phyloP scores from a whole-genome alignment of 2,888 invertebrate genomes.

The Papilio protenor region DNA sequence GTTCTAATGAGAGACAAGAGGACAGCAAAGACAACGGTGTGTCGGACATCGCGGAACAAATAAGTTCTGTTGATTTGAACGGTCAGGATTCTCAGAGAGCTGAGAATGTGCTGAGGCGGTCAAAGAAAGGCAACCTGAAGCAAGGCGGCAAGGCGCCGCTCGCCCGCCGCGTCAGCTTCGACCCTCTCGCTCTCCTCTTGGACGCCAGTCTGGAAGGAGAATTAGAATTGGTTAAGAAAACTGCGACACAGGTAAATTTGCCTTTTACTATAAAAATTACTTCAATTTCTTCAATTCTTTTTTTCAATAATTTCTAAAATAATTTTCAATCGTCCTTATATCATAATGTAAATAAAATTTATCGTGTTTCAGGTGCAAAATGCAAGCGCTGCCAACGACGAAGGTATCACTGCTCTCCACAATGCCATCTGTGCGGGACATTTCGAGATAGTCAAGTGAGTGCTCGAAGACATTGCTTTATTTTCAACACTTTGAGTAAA shows the following conservation, averaged over 20 bases:
- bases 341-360: no score
- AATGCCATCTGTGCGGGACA: constrained; percentile 99
- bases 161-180: constrained; percentile 96
- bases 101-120: constrained; percentile 85
- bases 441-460: constrained; percentile 96
- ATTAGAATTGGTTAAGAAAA: constrained; percentile 97
- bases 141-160: constrained; percentile 89
- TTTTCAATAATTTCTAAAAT: neutral
- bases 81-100: constrained; percentile 83
- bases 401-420: constrained; percentile 99
- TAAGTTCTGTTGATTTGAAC: constrained; percentile 80
- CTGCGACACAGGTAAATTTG: constrained; percentile 90
- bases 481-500: neutral
- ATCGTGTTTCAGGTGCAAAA: constrained; percentile 88
- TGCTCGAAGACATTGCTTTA: constrained; percentile 44
- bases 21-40: constrained; percentile 74
- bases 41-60: constrained; percentile 79
- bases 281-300: constrained; percentile 30
- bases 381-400: constrained; percentile 99
- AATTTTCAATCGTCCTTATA: neutral
- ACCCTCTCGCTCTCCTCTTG: constrained; percentile 96
- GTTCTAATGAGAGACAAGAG: constrained; percentile 69
- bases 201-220: constrained; percentile 99
- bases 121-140: constrained; percentile 92
- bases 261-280: neutral